Conservation (phyloP, 2,797 vertebrate genomes). For the Ciconia nigra region DNA sequence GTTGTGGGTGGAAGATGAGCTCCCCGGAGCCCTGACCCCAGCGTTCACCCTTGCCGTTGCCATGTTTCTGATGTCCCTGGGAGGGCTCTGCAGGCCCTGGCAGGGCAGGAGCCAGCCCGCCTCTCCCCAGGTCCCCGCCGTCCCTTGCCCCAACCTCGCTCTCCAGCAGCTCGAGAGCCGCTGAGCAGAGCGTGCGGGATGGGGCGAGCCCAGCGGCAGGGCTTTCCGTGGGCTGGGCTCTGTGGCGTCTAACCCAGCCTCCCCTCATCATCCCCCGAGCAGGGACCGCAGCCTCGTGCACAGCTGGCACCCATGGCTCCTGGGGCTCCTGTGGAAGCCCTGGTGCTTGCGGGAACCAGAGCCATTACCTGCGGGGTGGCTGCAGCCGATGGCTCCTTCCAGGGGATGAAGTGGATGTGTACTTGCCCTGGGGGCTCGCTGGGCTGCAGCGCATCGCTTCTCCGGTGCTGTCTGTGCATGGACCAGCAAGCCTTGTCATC, state of each 20-base stretch:
- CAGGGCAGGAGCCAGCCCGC: neutral
- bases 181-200: neutral
- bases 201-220: accelerated
- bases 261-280: neutral
- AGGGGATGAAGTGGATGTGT: neutral
- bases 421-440: neutral
- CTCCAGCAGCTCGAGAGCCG: neutral
- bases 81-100: neutral
- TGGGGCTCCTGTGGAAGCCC: neutral
- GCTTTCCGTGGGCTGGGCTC: neutral
- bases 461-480: too few relatives aligned
- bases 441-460: neutral
- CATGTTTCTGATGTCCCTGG: neutral
- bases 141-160: neutral
- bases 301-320: accelerated
- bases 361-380: accelerated
- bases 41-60: accelerated
- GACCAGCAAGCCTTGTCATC: too few relatives aligned
- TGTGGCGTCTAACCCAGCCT: neutral
- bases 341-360: neutral
- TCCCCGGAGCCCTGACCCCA: neutral
- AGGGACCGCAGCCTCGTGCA: neutral
- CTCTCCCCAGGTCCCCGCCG: neutral
- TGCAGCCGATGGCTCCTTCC: neutral
- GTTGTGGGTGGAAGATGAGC: neutral